Percentiles rank a stretch among this genome's conserved stretches.
These are phyloP conservation scores for Trichopria drosophilae DNA, from an alignment of 2,888 invertebrate genomes.

Conservation along the genomic window DNA sequence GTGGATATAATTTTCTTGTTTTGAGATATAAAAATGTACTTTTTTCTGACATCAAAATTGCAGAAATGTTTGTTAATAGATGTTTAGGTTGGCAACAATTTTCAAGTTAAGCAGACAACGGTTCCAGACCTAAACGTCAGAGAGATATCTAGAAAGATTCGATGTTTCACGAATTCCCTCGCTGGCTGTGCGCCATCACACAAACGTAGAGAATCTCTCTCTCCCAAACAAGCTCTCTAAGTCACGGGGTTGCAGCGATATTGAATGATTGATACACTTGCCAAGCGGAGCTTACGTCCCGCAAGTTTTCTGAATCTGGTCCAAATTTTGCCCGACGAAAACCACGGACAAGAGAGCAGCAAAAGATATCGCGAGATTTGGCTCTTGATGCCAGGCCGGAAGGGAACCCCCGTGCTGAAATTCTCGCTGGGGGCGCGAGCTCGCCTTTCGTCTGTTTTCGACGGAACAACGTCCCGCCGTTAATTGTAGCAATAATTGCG, in stretches of 20 bases:
- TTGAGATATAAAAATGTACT: no score
- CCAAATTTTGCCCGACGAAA: conserved; percentile 40
- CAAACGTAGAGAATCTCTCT: no score
- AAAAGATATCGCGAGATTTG: conserved; percentile 39
- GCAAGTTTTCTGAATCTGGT: conserved; percentile 50
- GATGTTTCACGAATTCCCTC: conserved; percentile 31
- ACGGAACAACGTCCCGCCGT: background rate
- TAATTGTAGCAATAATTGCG: conserved; percentile 26
- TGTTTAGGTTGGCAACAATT: no score
- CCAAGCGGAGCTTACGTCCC: conserved; percentile 44
- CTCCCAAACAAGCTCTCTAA: no score
- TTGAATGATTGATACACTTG: conserved; percentile 52
- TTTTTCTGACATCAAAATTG: no score
- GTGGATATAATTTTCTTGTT: no score
- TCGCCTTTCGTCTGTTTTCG: conserved; percentile 5
- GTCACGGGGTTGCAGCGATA: conserved; percentile 42
- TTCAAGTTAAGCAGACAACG: no score
- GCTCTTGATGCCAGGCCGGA: conserved; percentile 47
- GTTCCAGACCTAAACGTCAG: no score
- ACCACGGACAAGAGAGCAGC: conserved; percentile 34
- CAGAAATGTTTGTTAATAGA: no score
- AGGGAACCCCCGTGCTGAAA: conserved; percentile 38
- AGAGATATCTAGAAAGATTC: conserved; percentile 15
- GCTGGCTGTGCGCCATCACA: conserved; percentile 51
- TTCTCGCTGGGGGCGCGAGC: conserved; percentile 15